Conservation (phyloP, 2,113 vertebrate genomes). For the Podilymbus podiceps region DNA sequence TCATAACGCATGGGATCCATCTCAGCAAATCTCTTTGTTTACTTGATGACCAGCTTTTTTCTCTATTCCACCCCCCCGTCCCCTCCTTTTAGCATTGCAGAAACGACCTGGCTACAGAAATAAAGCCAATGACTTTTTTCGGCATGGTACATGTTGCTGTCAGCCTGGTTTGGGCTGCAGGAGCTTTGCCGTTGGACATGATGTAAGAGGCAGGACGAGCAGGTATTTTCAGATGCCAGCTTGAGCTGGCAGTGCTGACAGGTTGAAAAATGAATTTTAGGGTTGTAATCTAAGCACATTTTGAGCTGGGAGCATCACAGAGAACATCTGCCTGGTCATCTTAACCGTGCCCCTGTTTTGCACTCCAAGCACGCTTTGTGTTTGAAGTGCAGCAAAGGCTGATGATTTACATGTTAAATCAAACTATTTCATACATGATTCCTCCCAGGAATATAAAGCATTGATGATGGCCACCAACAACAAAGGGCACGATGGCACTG, state of each 20-base stretch:
- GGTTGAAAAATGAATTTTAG: conserved; percentile 24
- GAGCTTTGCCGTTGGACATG: background rate
- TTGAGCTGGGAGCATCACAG: conserved; percentile 9
- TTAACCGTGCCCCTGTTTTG: background rate
- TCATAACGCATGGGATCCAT: background rate
- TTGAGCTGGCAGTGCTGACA: background rate
- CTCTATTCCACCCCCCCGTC: rapidly evolving
- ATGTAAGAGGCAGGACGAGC: conserved; percentile 10
- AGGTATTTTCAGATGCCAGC: background rate
- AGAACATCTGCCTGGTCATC: conserved; percentile 36
- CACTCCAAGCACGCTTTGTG: background rate
- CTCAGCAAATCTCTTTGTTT: conserved; percentile 5
- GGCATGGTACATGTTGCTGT: background rate
- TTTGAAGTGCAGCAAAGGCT: background rate
- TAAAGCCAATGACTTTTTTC: background rate
- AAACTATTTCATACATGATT: background rate
- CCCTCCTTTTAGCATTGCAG: background rate
- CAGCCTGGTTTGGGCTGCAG: background rate
- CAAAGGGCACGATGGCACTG: background rate
- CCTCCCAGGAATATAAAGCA: background rate
- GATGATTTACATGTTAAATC: background rate
- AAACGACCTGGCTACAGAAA: background rate
- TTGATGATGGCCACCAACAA: background rate
- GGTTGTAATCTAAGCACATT: conserved; percentile 6
- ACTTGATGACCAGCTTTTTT: background rate